Percentiles rank a stretch among this genome's conserved stretches.
Conservation (phyloP, 2,797 vertebrate genomes). For the Aphelocoma californica region DNA sequence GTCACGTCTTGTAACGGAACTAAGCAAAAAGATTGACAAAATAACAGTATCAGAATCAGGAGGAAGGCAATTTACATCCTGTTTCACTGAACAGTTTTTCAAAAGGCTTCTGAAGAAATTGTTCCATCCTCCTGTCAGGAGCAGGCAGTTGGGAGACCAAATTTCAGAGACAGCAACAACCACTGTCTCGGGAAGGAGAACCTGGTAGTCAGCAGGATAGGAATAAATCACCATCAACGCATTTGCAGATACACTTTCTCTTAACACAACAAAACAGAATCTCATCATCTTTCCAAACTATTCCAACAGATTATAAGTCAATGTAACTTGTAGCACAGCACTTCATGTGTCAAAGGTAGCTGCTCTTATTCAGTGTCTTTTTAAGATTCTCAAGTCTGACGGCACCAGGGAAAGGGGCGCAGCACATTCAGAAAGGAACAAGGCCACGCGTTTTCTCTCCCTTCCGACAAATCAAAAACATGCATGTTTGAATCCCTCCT, state of each 20-base stretch:
- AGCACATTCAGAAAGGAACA: neutral
- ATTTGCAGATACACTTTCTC: neutral
- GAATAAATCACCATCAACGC: neutral
- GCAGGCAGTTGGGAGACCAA: neutral
- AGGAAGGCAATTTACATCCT: neutral
- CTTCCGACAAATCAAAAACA: neutral
- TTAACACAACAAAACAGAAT: neutral
- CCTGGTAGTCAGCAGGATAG: neutral
- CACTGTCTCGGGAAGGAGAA: neutral
- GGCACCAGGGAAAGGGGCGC: neutral
- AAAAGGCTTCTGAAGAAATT: neutral
- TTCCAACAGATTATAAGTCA: neutral
- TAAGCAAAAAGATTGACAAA: neutral
- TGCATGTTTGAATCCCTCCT: neutral
- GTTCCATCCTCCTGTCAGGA: neutral
- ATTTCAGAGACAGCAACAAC: neutral
- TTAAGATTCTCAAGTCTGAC: neutral
- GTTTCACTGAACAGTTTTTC: neutral
- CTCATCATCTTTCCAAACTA: neutral
- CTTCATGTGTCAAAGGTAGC: neutral
- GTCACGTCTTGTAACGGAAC: neutral
- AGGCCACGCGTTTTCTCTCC: fast-evolving
- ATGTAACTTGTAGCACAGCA: neutral
- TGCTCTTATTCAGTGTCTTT: neutral
- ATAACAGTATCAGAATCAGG: neutral